These are phyloP conservation scores for Caradrina kadenii DNA, from an alignment of 2,888 invertebrate genomes.

Conservation along the genomic window DNA sequence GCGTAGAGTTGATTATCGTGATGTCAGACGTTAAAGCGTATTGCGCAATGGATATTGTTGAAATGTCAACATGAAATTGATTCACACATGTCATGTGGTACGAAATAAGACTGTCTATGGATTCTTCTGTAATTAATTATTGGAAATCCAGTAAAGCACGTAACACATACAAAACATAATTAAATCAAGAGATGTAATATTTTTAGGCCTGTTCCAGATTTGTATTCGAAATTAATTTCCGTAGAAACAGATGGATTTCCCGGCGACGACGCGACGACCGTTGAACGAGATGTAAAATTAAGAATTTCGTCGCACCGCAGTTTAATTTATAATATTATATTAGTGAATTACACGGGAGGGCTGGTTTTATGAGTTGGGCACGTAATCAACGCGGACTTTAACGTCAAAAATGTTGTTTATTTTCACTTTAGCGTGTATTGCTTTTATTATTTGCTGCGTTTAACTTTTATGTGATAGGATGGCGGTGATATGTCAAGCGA, in stretches of 20 bases:
- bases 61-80: no score
- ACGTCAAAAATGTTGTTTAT: neutral
- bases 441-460: no score
- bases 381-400: neutral
- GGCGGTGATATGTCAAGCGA: no score
- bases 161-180: neutral
- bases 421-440: no score
- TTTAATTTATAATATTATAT: conserved; percentile 50
- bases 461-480: no score
- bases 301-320: conserved; percentile 23
- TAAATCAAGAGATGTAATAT: conserved; percentile 4
- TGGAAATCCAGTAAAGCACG: neutral
- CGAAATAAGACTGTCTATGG: no score
- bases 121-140: neutral
- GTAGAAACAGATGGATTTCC: conserved; percentile 39
- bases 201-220: conserved; percentile 10
- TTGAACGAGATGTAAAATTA: conserved; percentile 33
- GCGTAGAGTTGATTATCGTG: no score
- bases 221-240: conserved; percentile 54
- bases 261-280: conserved; percentile 1
- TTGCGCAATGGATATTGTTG: neutral
- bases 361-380: conserved; percentile 20
- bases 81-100: no score
- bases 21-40: no score
- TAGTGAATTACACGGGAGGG: conserved; percentile 27